Conservation (phyloP, 2,113 vertebrate species). For the Alosa alosa region DNA sequence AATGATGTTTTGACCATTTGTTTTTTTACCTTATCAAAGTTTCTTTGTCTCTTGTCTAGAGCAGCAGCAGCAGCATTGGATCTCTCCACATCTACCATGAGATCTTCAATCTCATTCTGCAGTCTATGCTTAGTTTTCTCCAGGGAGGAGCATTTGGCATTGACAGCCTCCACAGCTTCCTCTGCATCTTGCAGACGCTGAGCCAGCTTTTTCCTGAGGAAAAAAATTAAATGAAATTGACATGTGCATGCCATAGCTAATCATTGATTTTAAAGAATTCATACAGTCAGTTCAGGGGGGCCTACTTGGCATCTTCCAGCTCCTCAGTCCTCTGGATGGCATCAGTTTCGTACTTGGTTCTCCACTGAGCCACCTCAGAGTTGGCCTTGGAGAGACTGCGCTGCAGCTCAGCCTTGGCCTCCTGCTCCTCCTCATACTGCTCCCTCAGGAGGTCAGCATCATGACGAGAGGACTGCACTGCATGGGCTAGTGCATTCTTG, state of each 20-base stretch:
- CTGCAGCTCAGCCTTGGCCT: constrained; percentile 70
- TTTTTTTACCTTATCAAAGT: constrained; percentile 72
- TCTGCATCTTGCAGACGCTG: constrained; percentile 75
- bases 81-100: constrained; percentile 76
- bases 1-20: too few species aligned
- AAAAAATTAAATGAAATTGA: neutral
- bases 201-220: constrained; percentile 76
- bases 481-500: constrained; percentile 66
- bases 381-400: constrained; percentile 69
- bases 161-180: constrained; percentile 77
- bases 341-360: constrained; percentile 58
- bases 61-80: constrained; percentile 66
- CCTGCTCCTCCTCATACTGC: constrained; percentile 66
- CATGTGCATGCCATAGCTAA: constrained; percentile 27
- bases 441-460: constrained; percentile 71
- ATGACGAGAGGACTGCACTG: constrained; percentile 67
- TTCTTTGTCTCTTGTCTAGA: constrained; percentile 79
- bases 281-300: constrained; percentile 27
- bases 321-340: constrained; percentile 64
- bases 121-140: constrained; percentile 80
- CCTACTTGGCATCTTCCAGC: constrained; percentile 69
- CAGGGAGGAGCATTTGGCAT: constrained; percentile 77
- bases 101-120: constrained; percentile 79
- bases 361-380: constrained; percentile 67
- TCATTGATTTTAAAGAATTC: constrained; percentile 64